Conservation (phyloP, 2,888 invertebrate genomes). For the Drosophila pseudotalamancana region DNA sequence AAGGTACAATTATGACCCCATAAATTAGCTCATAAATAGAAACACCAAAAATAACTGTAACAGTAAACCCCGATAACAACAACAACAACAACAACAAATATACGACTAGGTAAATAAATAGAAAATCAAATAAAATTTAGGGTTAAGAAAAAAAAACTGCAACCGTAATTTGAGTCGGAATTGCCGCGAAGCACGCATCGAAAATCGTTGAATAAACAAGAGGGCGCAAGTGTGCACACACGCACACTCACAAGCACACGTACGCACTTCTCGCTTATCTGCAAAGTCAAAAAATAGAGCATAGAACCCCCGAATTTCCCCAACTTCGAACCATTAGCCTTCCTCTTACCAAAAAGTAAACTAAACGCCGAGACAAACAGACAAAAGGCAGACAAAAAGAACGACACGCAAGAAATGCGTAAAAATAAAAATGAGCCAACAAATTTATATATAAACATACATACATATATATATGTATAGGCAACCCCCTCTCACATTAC, state of each 20-base stretch:
- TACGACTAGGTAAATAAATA: constrained; percentile 58
- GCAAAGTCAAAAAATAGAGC: constrained; percentile 47
- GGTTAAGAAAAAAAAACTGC: constrained; percentile 56
- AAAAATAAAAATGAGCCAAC: constrained; percentile 73
- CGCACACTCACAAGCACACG: constrained; percentile 2
- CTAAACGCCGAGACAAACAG: constrained; percentile 45
- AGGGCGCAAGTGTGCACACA: constrained; percentile 34
- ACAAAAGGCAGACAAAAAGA: constrained; percentile 28
- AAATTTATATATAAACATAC: constrained; percentile 14
- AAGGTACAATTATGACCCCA: constrained; percentile 51
- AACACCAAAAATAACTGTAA: constrained; percentile 51
- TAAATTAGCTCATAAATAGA: constrained; percentile 63
- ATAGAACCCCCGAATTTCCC: constrained; percentile 22
- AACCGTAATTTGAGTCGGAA: constrained; percentile 63
- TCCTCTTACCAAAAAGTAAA: constrained; percentile 44
- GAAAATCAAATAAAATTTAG: constrained; percentile 54
- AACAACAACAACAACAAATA: constrained; percentile 1
- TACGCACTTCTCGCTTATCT: constrained; percentile 46
- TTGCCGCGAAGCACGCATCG: constrained; percentile 57
- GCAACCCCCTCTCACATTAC: constrained; percentile 27
- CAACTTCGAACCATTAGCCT: constrained; percentile 31
- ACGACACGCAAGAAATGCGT: constrained; percentile 76
- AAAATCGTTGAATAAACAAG: constrained; percentile 64
- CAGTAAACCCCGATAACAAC: constrained; percentile 13
- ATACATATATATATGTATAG: constrained; percentile 23